Conservation (phyloP, 1,140 invertebrate genomes). For the Trichonephila clavata region DNA sequence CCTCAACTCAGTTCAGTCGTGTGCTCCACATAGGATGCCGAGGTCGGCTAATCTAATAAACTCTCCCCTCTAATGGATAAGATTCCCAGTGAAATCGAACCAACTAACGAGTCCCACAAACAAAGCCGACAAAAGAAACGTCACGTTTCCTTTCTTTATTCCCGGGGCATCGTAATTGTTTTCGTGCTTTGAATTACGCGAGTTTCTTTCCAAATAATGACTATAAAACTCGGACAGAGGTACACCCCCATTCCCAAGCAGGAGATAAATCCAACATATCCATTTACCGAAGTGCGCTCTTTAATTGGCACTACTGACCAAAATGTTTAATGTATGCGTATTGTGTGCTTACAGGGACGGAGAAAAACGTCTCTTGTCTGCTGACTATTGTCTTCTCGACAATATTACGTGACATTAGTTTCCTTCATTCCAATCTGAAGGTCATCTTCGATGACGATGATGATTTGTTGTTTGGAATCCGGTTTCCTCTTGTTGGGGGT, state of each 20-base stretch:
- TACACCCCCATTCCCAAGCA: slow-evolving; percentile 33
- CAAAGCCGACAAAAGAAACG: slow-evolving; percentile 8
- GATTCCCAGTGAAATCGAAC: slow-evolving; percentile 50
- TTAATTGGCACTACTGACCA: slow-evolving; percentile 47
- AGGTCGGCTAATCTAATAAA: slow-evolving; percentile 30
- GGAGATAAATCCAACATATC: not conserved
- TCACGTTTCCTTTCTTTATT: slow-evolving; percentile 22
- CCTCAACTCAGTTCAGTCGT: not conserved
- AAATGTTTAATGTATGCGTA: slow-evolving; percentile 19
- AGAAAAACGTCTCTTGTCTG: not conserved
- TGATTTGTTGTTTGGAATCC: slow-evolving; percentile 38
- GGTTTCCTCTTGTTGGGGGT: slow-evolving; percentile 3
- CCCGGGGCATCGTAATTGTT: not conserved
- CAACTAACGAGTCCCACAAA: slow-evolving; percentile 39
- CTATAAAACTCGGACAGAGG: not conserved
- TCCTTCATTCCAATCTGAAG: slow-evolving; percentile 32
- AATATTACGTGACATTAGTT: slow-evolving; percentile 10
- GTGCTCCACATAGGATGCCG: slow-evolving; percentile 5
- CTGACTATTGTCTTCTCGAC: slow-evolving; percentile 4
- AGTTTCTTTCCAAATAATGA: slow-evolving; percentile 1
- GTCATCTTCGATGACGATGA: slow-evolving; percentile 24
- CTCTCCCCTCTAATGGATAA: slow-evolving; percentile 5
- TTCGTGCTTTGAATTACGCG: slow-evolving; percentile 24
- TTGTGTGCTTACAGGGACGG: not conserved
- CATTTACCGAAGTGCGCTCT: not conserved